Evolutionary conservation across 2,888 invertebrate species (phyloP).

Genomic region (Drosophila niveifrons): DNA sequence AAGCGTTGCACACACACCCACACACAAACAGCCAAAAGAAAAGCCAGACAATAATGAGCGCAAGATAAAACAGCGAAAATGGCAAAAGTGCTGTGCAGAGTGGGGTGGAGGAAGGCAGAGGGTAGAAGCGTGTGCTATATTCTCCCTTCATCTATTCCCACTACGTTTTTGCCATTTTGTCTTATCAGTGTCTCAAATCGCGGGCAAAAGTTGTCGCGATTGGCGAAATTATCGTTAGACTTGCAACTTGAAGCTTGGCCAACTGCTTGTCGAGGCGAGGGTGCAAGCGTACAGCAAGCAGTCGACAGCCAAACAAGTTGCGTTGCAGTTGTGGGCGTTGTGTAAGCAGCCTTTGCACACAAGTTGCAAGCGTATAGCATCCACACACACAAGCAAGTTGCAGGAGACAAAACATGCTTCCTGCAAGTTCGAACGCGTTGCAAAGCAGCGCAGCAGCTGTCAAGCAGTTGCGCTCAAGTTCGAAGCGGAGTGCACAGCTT

Average conservation of each 20-base stretch:
- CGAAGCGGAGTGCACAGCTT: too few relatives aligned
- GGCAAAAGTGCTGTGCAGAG: neutral
- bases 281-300: neutral
- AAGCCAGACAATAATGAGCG: slow-evolving; percentile 39
- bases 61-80: slow-evolving; percentile 46
- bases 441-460: neutral
- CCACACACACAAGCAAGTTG: slow-evolving; percentile 34
- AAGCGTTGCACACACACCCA: slow-evolving; percentile 20
- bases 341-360: slow-evolving; percentile 5
- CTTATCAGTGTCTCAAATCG: slow-evolving; percentile 71
- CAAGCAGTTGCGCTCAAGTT: neutral
- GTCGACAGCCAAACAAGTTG: slow-evolving; percentile 3
- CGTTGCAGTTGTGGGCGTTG: slow-evolving; percentile 41
- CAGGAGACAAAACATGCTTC: neutral
- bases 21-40: slow-evolving; percentile 17
- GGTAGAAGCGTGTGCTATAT: too few relatives aligned
- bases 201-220: slow-evolving; percentile 53
- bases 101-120: neutral
- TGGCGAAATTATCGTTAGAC: slow-evolving; percentile 48
- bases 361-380: neutral
- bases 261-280: neutral
- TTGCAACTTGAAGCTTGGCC: slow-evolving; percentile 42
- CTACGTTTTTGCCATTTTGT: slow-evolving; percentile 21
- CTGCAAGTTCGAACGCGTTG: slow-evolving; percentile 39
- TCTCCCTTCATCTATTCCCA: too few relatives aligned